Base-by-base conservation (phyloP, 2,888 invertebrate species). In the Eupeodes latifasciatus region DNA sequence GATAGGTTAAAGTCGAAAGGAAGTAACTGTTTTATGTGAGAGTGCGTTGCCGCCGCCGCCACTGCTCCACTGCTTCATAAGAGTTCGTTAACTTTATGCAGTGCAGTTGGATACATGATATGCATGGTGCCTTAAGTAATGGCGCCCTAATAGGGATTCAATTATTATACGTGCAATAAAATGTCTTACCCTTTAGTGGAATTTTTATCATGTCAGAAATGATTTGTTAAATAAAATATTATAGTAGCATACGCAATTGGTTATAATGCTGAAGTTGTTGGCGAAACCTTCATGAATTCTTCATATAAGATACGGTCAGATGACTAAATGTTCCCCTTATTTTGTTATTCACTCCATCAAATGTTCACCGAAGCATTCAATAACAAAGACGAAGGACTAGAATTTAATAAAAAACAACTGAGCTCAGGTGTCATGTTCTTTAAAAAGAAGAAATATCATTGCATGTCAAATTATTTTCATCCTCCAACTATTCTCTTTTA, bases 1-100 rank as follows among this genome's bases (percentile, higher is more conserved):
- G 64, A 72, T 16, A 34, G 64, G 36, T 57, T 59, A 55, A 59
- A 27, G 27, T 27, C 27, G 76, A 47, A 19, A 16, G 53, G 5
- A 75, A 66, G 66, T 62, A 19, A 16, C 11, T 59, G 16, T 2
- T 2, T 47, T 2, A 27, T 3, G 27, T 3, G 27, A 27, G 19
- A 36, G 59, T 76, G 78, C 66, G 61, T 74, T 9, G 9, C 9
- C 40, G 40, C 57, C 72, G 69, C 27, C 27, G 27, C 27, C 27
- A 27, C 27, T 3, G 27, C 27, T 27, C 27, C 27, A 2, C 27
- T 27, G 27, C 27, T 27, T 27, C 27, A 27, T 61, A 74, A 76
- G 64, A 78, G 72, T 71, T 82, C 69, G 44, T 72, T 79, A 64
- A 19, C 53, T 75, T 57, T 6, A 27, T 27, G 12, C 75, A 27